A percentile compares a stretch with the other conserved stretches of the same genome.
Evolutionary conservation across 2,888 invertebrate genomes (phyloP).

Genomic region (Pterobdella sp.): DNA sequence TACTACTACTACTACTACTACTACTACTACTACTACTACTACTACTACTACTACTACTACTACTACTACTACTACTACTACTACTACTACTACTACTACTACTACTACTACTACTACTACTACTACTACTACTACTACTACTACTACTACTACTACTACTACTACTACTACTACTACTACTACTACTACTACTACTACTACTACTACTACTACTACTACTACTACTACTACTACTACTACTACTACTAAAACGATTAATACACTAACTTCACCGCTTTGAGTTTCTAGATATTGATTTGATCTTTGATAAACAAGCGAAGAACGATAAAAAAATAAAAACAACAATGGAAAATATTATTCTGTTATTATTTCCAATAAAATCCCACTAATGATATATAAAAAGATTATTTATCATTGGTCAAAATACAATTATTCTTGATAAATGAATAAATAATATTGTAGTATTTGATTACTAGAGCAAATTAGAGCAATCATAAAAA

Average conservation of each 20-base stretch:
- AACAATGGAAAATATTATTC: too few species aligned
- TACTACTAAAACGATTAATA: conserved; percentile 17
- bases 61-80: conserved; percentile 24
- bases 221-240: conserved; percentile 25
- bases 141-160: conserved; percentile 21
- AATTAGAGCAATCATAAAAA: too few species aligned
- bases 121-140: conserved; percentile 21
- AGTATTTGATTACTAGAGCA: too few species aligned
- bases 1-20: conserved; percentile 21
- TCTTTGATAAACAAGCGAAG: too few species aligned
- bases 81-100: conserved; percentile 19
- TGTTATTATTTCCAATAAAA: too few species aligned
- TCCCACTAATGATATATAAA: too few species aligned
- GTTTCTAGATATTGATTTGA: too few species aligned
- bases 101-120: conserved; percentile 17
- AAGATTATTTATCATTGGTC: too few species aligned
- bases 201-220: conserved; percentile 21
- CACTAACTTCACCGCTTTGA: too few species aligned
- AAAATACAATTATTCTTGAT: too few species aligned
- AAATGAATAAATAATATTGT: too few species aligned
- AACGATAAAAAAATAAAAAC: too few species aligned
- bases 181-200: conserved; percentile 21
- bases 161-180: conserved; percentile 21
- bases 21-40: conserved; percentile 22
- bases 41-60: conserved; percentile 25